Evolutionary conservation across 2,888 invertebrate genomes (phyloP), one percentile per base, ranked within the genome.

Genomic region (Spodoptera littoralis): DNA sequence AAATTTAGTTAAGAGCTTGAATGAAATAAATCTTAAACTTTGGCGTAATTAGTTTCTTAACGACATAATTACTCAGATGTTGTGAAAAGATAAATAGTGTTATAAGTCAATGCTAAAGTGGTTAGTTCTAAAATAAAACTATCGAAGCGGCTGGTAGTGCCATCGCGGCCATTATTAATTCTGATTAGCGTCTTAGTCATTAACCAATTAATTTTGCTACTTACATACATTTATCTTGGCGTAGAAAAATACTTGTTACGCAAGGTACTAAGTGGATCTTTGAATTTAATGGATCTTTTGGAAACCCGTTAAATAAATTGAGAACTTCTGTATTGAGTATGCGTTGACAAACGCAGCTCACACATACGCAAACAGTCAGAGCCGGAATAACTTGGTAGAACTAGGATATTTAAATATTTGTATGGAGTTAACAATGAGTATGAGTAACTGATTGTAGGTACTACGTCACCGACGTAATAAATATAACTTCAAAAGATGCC

Each of bases 51-150:
- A 27, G 42, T 43, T 63, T 22, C 51, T 49, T 55, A 51, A 41
- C 54, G 24, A 42, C 22, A 22, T 73, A 55, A 22, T 69, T 59
- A 59, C 44, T 43, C 5, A 70, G 63, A 70, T 70, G 47, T 41
- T 36, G 44, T 63, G 49, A 57, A 49, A 59, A 49, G 70, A 70
- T 75, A 75, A 55, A 57, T 8, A 43, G 51, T 54, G 43, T 56
- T 56, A 44, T 50, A 65, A 68, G 65, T 73, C 69, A 70, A 70
- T 73, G 73, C 52, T 55, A 55, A 66, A 59, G 60, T 49, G 11
- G 27, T 72, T 58, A 65, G 51, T 58, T 56, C 18, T 45, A 51
- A 58, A 59, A 73, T 48, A 61, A 73, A 61, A 60, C 53, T 11
- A 58, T 36, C 45, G 47, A 54, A 51, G 59, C 49, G 45, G 41